These are phyloP conservation scores for Athalia rosae DNA, from an alignment of 2,888 invertebrate species.

Conservation along the genomic window DNA sequence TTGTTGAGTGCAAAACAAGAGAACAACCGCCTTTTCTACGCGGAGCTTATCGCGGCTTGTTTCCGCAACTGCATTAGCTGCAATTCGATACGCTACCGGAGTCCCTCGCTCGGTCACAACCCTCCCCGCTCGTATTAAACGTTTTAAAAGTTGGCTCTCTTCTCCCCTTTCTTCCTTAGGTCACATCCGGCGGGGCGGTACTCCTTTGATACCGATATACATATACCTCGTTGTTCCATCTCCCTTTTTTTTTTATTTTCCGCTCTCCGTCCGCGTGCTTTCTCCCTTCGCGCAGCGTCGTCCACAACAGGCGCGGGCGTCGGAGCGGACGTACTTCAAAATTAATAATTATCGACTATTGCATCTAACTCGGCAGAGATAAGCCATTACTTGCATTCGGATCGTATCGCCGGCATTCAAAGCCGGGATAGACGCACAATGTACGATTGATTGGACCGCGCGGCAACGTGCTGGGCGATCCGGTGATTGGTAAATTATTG, in stretches of 20 bases:
- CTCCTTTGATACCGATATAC: conserved; percentile 29
- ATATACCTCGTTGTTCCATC: not conserved
- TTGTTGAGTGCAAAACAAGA: too few relatives aligned
- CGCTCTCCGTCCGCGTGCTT: not conserved
- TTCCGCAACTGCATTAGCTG: conserved; percentile 15
- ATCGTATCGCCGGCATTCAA: conserved; percentile 28
- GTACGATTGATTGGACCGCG: conserved; percentile 39
- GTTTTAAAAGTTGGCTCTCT: not conserved
- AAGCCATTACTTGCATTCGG: conserved; percentile 33
- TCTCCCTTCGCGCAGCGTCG: not conserved
- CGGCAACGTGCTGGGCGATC: conserved; percentile 40
- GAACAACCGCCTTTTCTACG: too few relatives aligned
- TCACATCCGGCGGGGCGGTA: conserved; percentile 3
- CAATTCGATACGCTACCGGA: conserved; percentile 17
- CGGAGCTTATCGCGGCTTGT: too few relatives aligned
- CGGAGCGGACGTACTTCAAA: conserved; percentile 18
- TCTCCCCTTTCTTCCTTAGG: not conserved
- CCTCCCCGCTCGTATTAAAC: not conserved
- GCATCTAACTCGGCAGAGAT: conserved; percentile 25
- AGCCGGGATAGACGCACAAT: conserved; percentile 22
- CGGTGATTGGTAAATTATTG: conserved; percentile 40
- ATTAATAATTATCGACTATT: conserved; percentile 41
- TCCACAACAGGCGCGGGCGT: not conserved
- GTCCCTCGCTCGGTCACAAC: not conserved
- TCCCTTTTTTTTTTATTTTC: not conserved